Evolutionary conservation across 2,113 vertebrate genomes (phyloP).

Genomic region (Percopsis transmontana): DNA sequence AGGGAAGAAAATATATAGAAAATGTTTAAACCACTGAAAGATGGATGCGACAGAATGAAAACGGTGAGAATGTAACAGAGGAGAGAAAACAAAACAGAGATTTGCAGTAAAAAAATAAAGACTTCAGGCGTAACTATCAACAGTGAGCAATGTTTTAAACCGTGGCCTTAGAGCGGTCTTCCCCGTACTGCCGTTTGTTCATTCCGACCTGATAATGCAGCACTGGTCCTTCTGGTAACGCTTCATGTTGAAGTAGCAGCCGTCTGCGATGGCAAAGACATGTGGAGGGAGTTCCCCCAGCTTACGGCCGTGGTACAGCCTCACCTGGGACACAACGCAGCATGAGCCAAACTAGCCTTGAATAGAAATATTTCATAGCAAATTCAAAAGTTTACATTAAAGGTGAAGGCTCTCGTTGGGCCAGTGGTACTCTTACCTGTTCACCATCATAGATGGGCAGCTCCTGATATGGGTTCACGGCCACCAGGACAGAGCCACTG

Average conservation of each 20-base stretch:
- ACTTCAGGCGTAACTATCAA: background rate
- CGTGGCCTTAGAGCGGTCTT: too few species aligned
- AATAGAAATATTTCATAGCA: background rate
- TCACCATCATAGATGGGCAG: constrained; percentile 85
- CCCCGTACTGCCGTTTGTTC: too few species aligned
- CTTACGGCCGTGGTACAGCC: constrained; percentile 78
- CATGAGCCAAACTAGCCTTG: background rate
- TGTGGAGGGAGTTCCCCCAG: constrained; percentile 90
- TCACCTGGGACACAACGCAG: constrained; percentile 56
- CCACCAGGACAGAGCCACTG: constrained; percentile 90
- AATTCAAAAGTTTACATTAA: background rate
- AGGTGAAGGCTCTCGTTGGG: background rate
- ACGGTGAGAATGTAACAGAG: background rate
- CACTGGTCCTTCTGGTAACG: constrained; percentile 85
- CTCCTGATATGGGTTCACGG: constrained; percentile 90
- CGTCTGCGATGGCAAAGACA: constrained; percentile 89
- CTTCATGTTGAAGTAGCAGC: constrained; percentile 87
- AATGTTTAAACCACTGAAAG: too few species aligned
- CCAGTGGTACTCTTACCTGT: constrained; percentile 80
- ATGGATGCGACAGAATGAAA: background rate
- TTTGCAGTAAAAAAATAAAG: background rate
- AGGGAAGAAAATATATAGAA: too few species aligned
- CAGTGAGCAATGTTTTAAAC: background rate
- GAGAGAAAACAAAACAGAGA: background rate
- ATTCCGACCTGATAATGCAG: constrained; percentile 90